Evolutionary conservation across 2,888 invertebrate genomes (phyloP), one percentile per base, ranked within the genome.

Genomic region (Morpho deidamia): DNA sequence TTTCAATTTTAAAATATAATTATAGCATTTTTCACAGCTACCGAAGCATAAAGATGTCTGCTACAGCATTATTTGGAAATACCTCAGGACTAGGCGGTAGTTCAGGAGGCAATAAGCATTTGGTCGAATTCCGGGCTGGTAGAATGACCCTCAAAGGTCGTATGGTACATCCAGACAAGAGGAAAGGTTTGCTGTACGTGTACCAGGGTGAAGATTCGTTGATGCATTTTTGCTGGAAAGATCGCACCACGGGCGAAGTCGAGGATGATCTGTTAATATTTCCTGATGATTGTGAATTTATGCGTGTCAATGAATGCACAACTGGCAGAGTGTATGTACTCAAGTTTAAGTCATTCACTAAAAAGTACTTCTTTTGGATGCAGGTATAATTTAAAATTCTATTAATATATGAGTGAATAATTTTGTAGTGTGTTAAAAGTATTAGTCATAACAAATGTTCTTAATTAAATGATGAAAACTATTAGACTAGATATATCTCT

Each of bases 151-250:
- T 97, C 84, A 96, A 96, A 80, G 97, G 96, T 43, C 96, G 96
- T 71, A 97, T 96, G 95, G 97, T 98, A 4, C 94, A 95, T 78
- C 96, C 99, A 2, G 98, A 99, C 78, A 96, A 96, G 66, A 93
- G 98, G 70, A 99, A 99, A 89, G 99, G 99, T 7, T 90, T 96
- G 33, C 91, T 99, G 10, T 99, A 98, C 77, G 94, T 99, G 53
- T 96, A 97, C 76, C 99, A 99, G 81, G 96, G 97, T 50, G 98
- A 99, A 67, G 99, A 99, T 83, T 96, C 97, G 0, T 65, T 99
- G 54, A 98, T 99, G 95, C 99, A 99, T 86, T 99, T 99, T 78
- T 99, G 99, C 82, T 99, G 99, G 99, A 99, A 99, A 87, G 99
- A 99, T 86, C 94, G 99, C 45, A 94, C 95, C 43, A 93, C 95